Conservation (phyloP, 2,113 vertebrate species). For the Labrus mixtus region DNA sequence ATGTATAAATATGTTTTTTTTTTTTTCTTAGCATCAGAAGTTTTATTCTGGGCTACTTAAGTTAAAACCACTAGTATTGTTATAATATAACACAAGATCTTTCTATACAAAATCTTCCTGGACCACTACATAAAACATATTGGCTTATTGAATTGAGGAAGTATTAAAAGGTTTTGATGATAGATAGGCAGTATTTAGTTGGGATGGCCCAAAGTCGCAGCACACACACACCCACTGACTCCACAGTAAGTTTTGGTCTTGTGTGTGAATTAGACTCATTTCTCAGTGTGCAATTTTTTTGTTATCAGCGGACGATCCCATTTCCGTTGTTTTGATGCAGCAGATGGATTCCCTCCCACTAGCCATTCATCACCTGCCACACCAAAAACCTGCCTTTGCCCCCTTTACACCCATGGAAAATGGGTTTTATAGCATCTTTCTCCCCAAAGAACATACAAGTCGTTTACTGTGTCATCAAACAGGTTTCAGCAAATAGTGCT, state of each 20-base stretch:
- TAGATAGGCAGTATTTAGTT: slow-evolving; percentile 76
- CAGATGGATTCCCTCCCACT: slow-evolving; percentile 79
- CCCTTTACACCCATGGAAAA: slow-evolving; percentile 67
- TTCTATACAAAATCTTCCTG: slow-evolving; percentile 33
- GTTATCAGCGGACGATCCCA: slow-evolving; percentile 72
- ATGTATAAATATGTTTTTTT: too few relatives aligned
- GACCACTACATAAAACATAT: slow-evolving; percentile 66
- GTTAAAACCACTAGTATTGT: not conserved
- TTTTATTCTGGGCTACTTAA: too few relatives aligned
- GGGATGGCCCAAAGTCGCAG: slow-evolving; percentile 58
- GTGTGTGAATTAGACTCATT: slow-evolving; percentile 58
- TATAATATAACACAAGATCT: not conserved
- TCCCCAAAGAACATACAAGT: slow-evolving; percentile 56
- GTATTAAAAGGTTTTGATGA: slow-evolving; percentile 72
- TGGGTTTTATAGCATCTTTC: slow-evolving; percentile 53
- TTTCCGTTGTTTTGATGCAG: slow-evolving; percentile 81
- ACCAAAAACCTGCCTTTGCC: slow-evolving; percentile 65
- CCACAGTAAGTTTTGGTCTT: slow-evolving; percentile 18
- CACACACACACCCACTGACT: slow-evolving; percentile 13
- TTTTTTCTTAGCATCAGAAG: too few relatives aligned
- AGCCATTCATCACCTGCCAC: slow-evolving; percentile 82
- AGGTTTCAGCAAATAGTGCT: slow-evolving; percentile 10
- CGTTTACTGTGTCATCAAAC: slow-evolving; percentile 58
- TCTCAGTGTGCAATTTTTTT: slow-evolving; percentile 59
- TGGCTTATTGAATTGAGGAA: slow-evolving; percentile 73